Percentiles rank a stretch among this genome's conserved stretches.
These are phyloP conservation scores for Lasius fuliginosus DNA, from an alignment of 2,888 invertebrate genomes.

Conservation along the genomic window DNA sequence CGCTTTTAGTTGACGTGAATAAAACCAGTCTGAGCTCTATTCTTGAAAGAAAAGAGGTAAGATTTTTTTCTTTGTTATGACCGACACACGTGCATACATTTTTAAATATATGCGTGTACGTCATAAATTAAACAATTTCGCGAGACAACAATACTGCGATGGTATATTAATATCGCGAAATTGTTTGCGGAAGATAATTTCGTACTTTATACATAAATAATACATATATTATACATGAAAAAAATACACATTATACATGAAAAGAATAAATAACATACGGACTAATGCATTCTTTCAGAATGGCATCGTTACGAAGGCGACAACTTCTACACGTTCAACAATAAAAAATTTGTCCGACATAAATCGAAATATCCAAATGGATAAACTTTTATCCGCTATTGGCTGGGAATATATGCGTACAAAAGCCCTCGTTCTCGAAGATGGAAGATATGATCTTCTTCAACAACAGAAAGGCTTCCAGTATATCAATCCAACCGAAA, in stretches of 20 bases:
- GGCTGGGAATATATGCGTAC: slow-evolving; percentile 95
- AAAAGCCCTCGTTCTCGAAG: slow-evolving; percentile 89
- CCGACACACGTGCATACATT: background rate
- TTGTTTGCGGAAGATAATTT: background rate
- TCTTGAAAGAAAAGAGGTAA: slow-evolving; percentile 92
- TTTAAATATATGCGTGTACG: background rate
- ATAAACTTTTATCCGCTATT: slow-evolving; percentile 92
- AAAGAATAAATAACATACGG: background rate
- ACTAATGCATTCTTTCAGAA: slow-evolving; percentile 88
- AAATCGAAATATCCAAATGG: slow-evolving; percentile 90
- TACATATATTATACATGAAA: background rate
- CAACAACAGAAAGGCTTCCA: slow-evolving; percentile 94
- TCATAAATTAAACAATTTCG: background rate
- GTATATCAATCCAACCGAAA: slow-evolving; percentile 94
- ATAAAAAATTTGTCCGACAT: slow-evolving; percentile 94
- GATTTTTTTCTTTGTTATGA: background rate
- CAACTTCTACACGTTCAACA: slow-evolving; percentile 93
- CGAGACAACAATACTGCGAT: background rate
- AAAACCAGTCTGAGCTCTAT: slow-evolving; percentile 91
- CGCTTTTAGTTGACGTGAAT: slow-evolving; percentile 95
- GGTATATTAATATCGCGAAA: background rate
- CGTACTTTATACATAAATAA: background rate
- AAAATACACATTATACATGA: background rate
- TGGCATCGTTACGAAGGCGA: slow-evolving; percentile 94
- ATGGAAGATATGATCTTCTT: slow-evolving; percentile 91